phyloP scores from a whole-genome alignment of 2,113 vertebrate genomes.

The Erpornis zantholeuca region DNA sequence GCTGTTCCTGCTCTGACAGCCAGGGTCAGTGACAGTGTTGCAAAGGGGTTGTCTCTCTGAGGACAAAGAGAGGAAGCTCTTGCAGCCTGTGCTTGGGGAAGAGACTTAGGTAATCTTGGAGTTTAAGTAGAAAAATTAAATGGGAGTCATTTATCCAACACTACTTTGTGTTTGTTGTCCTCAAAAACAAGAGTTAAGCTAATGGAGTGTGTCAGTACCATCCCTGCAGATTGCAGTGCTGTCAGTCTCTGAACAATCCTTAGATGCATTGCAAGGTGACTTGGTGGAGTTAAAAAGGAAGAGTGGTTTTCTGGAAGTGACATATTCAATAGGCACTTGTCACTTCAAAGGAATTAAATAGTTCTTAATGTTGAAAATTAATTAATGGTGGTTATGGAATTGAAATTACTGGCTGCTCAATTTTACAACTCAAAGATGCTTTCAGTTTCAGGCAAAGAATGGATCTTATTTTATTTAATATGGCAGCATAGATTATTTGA shows the following conservation, averaged over 20 bases:
- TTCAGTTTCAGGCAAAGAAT: neutral
- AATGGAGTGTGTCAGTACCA: neutral
- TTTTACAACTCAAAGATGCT: neutral
- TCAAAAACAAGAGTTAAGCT: neutral
- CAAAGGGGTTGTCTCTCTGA: neutral
- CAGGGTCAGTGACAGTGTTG: neutral
- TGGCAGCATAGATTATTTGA: neutral
- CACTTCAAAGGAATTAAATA: neutral
- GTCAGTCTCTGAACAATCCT: neutral
- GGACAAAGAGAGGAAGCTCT: conserved; percentile 44
- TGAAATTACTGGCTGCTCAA: neutral
- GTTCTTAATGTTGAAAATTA: neutral
- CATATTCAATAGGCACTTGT: neutral
- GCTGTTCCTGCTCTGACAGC: neutral
- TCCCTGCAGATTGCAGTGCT: neutral
- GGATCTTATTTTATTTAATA: neutral
- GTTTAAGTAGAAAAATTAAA: neutral
- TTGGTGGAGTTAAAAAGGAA: neutral
- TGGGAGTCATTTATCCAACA: neutral
- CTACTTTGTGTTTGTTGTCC: neutral
- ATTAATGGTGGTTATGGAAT: neutral
- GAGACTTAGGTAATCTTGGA: neutral
- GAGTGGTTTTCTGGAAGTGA: neutral
- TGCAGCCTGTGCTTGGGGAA: neutral
- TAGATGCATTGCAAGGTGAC: neutral